Conservation (phyloP, 1,140 invertebrate species). For the Hylaeus anthracinus region DNA sequence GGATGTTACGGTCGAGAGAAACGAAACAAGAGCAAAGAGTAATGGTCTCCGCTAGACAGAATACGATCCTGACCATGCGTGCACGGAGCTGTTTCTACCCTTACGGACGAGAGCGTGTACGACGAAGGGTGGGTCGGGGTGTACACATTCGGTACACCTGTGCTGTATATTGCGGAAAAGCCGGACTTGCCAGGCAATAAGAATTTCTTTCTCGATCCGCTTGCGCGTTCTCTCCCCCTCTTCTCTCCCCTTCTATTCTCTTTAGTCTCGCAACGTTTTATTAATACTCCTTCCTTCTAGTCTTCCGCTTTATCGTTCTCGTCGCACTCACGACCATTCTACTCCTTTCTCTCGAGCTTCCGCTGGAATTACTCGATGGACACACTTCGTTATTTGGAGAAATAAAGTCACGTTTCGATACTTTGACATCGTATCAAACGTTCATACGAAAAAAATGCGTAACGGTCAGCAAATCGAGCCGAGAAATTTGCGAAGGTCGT, state of each 20-base stretch:
- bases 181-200: constrained; percentile 78
- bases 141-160: constrained; percentile 79
- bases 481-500: not conserved
- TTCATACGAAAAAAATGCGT: not conserved
- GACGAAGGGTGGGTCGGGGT: constrained; percentile 38
- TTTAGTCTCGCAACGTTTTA: constrained; percentile 72
- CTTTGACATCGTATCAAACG: not conserved
- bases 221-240: constrained; percentile 44
- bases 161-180: constrained; percentile 80
- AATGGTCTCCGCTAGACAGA: constrained; percentile 49
- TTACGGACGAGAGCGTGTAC: constrained; percentile 49
- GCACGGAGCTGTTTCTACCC: constrained; percentile 58
- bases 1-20: constrained; percentile 36
- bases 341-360: too few relatives aligned
- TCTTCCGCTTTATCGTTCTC: not conserved
- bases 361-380: not conserved
- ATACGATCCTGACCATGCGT: constrained; percentile 66
- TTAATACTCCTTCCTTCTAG: constrained; percentile 67
- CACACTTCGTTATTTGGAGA: too few relatives aligned
- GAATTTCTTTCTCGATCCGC: constrained; percentile 75
- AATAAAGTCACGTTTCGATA: too few relatives aligned
- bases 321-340: not conserved
- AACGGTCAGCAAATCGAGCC: not conserved
- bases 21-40: constrained; percentile 32
- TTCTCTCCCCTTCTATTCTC: not conserved